Evolutionary conservation across 2,797 vertebrate genomes (phyloP).

Genomic region (Ceryle rudis): DNA sequence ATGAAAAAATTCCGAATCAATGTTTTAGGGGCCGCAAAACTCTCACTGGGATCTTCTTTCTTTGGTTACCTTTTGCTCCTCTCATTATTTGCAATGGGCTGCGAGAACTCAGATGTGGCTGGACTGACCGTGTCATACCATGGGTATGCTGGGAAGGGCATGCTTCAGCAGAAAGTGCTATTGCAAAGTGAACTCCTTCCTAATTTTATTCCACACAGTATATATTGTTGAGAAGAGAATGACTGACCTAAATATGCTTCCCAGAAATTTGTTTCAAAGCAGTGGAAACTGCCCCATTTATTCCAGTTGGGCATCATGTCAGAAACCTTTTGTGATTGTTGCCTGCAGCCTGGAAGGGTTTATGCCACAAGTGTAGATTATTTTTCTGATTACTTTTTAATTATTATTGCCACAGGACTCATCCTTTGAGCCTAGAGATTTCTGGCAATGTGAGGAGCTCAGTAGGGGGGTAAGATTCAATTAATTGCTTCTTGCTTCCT

Average conservation of each 20-base stretch:
- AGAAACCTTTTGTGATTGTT: background rate
- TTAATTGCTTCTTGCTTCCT: background rate
- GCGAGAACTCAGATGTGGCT: slow-evolving; percentile 88
- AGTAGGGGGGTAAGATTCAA: background rate
- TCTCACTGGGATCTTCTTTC: slow-evolving; percentile 87
- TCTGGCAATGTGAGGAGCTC: background rate
- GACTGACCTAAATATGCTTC: background rate
- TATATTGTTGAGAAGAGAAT: background rate
- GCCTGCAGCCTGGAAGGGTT: background rate
- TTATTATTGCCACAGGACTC: background rate
- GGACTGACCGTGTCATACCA: slow-evolving; percentile 89
- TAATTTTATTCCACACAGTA: background rate
- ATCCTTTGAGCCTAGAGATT: background rate
- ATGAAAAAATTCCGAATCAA: slow-evolving; percentile 91
- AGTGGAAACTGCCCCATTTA: background rate
- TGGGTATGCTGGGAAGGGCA: slow-evolving; percentile 80
- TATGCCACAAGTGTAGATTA: background rate
- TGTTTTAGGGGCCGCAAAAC: slow-evolving; percentile 87
- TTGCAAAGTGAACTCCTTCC: background rate
- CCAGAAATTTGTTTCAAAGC: background rate
- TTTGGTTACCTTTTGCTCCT: slow-evolving; percentile 91
- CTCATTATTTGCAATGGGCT: slow-evolving; percentile 88
- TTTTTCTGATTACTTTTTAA: slow-evolving; percentile 33
- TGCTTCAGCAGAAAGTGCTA: background rate
- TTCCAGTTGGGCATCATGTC: rapidly evolving